These are phyloP conservation scores for Anoplopoma fimbria DNA, from an alignment of 2,113 vertebrate genomes.

Conservation along the genomic window DNA sequence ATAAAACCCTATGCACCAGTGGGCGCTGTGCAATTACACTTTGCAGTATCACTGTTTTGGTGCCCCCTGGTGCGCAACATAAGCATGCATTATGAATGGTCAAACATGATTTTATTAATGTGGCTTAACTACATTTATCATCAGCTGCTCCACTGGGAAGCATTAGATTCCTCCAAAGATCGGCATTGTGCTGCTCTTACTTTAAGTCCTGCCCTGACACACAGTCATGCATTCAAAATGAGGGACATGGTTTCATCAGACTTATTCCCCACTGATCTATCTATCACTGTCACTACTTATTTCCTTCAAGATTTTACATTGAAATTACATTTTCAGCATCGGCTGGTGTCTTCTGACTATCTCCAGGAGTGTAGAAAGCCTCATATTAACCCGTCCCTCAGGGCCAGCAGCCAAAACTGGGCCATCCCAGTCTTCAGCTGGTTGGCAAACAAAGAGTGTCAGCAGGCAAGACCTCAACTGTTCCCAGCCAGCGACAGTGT, in stretches of 20 bases:
- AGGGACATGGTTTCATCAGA: neutral
- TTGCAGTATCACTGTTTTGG: neutral
- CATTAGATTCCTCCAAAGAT: neutral
- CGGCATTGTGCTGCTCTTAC: neutral
- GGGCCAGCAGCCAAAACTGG: conserved; percentile 78
- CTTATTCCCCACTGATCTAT: conserved; percentile 2
- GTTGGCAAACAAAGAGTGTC: conserved; percentile 76
- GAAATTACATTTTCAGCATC: conserved; percentile 56
- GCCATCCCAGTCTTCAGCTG: conserved; percentile 76
- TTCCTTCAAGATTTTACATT: conserved; percentile 14
- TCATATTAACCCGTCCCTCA: conserved; percentile 79
- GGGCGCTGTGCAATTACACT: neutral
- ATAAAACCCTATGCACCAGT: neutral
- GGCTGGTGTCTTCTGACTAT: conserved; percentile 59
- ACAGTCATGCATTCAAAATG: neutral
- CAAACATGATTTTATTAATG: neutral
- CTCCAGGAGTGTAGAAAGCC: conserved; percentile 74
- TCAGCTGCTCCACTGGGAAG: neutral
- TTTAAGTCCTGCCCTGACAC: neutral
- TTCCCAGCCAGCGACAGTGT: conserved; percentile 68
- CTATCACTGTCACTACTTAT: neutral
- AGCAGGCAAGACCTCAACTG: conserved; percentile 62
- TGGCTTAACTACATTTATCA: neutral
- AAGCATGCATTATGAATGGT: neutral
- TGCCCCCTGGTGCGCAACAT: conserved; percentile 26